Percentiles rank a stretch among this genome's conserved stretches.
Evolutionary conservation across 2,888 invertebrate genomes (phyloP).

Genomic region (Sinohyriopsis cumingii): DNA sequence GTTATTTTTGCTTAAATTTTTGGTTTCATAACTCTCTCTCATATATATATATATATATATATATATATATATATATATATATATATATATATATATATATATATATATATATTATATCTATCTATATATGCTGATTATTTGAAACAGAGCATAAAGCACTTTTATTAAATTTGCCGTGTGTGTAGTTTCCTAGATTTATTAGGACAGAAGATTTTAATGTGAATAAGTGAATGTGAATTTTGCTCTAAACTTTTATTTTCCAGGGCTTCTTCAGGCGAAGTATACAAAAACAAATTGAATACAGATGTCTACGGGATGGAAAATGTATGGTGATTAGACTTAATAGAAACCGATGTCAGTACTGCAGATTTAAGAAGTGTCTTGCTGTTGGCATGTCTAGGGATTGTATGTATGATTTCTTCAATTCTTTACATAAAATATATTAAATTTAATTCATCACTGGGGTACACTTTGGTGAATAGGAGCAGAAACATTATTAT

Average conservation of each 20-base stretch:
- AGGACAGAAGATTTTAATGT: no score
- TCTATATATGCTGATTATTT: no score
- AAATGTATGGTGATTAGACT: conserved; percentile 70
- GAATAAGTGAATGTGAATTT: no score
- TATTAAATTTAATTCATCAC: not conserved
- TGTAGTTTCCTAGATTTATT: no score
- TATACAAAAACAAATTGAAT: conserved; percentile 71
- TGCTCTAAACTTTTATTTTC: conserved; percentile 3
- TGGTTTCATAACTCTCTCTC: no score
- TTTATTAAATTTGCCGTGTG: no score
- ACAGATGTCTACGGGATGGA: conserved; percentile 69
- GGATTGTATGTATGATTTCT: conserved; percentile 60
- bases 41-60: no score
- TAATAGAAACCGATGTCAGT: conserved; percentile 71
- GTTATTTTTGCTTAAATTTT: no score
- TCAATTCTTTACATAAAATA: not conserved
- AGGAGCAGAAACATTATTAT: not conserved
- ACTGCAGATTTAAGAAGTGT: conserved; percentile 71
- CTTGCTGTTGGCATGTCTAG: conserved; percentile 71
- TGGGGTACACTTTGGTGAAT: not conserved
- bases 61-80: no score
- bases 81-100: no score
- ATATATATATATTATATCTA: no score
- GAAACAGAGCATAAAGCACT: no score
- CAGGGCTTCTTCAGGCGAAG: conserved; percentile 71